Evolutionary conservation across 2,888 invertebrate species (phyloP).

Genomic region (Lithophane semibrunnea): DNA sequence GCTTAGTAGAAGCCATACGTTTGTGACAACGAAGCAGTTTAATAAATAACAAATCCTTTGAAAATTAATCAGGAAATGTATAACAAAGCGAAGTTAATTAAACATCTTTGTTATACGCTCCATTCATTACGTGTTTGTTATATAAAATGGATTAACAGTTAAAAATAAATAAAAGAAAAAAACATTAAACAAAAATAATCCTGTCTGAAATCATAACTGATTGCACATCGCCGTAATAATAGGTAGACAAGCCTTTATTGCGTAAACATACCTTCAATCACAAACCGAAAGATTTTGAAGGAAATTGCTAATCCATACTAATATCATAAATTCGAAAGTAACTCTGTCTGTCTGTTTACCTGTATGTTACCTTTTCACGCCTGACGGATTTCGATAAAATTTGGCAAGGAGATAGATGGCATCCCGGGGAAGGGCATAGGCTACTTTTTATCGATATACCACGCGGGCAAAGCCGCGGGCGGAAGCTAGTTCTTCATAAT

Average conservation of each 20-base stretch:
- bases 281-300: neutral
- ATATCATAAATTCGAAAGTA: too few species aligned
- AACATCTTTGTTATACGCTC: constrained; percentile 38
- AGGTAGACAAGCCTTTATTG: neutral
- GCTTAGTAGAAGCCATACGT: too few species aligned
- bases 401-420: too few species aligned
- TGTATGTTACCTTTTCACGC: too few species aligned
- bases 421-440: too few species aligned
- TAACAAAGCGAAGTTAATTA: constrained; percentile 33
- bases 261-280: neutral
- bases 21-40: too few species aligned
- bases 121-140: constrained; percentile 48
- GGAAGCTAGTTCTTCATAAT: too few species aligned
- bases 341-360: too few species aligned
- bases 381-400: too few species aligned
- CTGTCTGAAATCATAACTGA: neutral
- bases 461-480: too few species aligned
- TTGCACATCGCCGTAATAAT: neutral
- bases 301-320: too few species aligned
- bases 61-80: constrained; percentile 22
- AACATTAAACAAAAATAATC: neutral
- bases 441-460: too few species aligned
- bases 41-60: constrained; percentile 16
- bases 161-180: constrained; percentile 17
- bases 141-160: constrained; percentile 47